Percentiles rank a stretch among this genome's conserved stretches.
phyloP scores from a whole-genome alignment of 2,888 invertebrate species.

The Zonitis immaculata region DNA sequence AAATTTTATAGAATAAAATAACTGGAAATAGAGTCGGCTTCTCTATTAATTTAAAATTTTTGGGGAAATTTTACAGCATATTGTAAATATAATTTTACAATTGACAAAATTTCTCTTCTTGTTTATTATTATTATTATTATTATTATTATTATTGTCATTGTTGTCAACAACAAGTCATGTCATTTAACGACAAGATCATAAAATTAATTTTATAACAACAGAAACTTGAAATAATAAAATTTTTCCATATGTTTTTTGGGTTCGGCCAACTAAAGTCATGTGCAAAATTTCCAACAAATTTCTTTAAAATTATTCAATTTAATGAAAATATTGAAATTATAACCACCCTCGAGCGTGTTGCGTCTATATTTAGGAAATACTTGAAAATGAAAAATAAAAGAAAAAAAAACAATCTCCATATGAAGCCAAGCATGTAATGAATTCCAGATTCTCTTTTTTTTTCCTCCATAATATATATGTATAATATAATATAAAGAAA shows the following conservation, averaged over 20 bases:
- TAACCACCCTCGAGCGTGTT: conserved; percentile 30
- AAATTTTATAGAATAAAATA: no score
- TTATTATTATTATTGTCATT: no score
- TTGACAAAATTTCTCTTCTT: background rate
- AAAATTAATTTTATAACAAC: background rate
- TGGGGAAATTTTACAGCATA: background rate
- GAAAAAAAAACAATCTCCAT: conserved; percentile 48
- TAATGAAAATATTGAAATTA: no score
- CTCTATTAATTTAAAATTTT: background rate
- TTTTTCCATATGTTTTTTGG: no score
- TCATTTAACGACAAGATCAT: background rate
- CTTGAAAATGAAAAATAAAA: conserved; percentile 40
- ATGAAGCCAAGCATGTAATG: conserved; percentile 49
- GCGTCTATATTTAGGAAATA: conserved; percentile 38
- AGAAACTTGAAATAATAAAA: no score
- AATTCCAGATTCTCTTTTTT: conserved; percentile 45
- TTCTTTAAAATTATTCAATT: no score
- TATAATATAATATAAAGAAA: no score
- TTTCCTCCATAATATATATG: no score
- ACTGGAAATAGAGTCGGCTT: no score
- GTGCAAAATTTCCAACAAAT: no score
- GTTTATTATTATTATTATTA: no score
- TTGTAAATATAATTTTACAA: background rate
- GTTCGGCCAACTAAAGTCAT: no score
- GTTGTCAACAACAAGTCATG: background rate